A percentile compares a stretch with the other conserved stretches of the same genome.
Conservation (phyloP, 2,888 invertebrate species). For the Homarus gammarus region DNA sequence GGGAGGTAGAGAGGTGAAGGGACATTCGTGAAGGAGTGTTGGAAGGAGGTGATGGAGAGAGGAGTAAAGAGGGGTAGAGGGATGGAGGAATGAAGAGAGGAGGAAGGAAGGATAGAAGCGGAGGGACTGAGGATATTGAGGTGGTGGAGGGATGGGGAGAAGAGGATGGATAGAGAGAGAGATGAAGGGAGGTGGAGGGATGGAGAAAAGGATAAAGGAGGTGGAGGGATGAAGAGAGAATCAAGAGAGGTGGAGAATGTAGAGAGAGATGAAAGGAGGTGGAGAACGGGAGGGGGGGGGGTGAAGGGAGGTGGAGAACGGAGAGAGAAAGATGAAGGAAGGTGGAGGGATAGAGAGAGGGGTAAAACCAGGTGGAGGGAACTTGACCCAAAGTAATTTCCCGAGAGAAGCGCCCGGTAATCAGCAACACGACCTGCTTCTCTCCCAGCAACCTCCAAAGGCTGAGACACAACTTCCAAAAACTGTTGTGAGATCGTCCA, state of each 20-base stretch:
- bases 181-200: neutral
- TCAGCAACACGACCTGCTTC: too few relatives aligned
- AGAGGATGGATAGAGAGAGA: too few relatives aligned
- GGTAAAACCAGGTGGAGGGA: neutral
- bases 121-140: too few relatives aligned
- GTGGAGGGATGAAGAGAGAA: too few relatives aligned
- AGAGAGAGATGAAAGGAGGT: constrained; percentile 4
- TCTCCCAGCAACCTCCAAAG: too few relatives aligned
- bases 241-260: too few relatives aligned
- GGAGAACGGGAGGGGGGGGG: constrained; percentile 5
- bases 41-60: neutral
- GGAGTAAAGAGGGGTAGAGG: constrained; percentile 8
- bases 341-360: neutral
- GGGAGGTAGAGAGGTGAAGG: neutral
- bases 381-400: too few relatives aligned
- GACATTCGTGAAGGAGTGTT: neutral
- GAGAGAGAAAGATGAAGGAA: constrained; percentile 14
- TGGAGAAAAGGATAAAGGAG: neutral
- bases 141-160: too few relatives aligned
- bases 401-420: too few relatives aligned
- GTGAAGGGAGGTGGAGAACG: neutral
- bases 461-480: too few relatives aligned
- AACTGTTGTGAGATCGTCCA: too few relatives aligned
- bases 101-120: neutral
- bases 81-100: neutral